Conservation (phyloP, 2,113 vertebrate genomes). For the Nansenia antarctica region DNA sequence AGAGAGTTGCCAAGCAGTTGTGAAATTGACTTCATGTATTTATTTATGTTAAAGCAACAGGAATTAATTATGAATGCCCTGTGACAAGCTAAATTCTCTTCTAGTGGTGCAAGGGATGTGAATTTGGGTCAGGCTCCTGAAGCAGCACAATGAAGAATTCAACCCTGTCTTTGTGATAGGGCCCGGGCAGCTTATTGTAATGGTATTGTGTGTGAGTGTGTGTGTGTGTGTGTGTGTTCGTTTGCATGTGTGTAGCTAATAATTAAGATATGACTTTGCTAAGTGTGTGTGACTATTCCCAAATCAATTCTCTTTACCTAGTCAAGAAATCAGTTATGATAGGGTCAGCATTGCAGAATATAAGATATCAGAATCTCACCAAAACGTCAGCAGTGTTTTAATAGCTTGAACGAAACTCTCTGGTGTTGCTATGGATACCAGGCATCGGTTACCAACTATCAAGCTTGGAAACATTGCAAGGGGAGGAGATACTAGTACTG, state of each 20-base stretch:
- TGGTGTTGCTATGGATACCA: slow-evolving; percentile 66
- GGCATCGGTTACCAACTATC: slow-evolving; percentile 51
- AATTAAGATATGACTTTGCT: slow-evolving; percentile 2
- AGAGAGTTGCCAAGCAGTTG: slow-evolving; percentile 68
- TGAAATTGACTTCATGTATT: slow-evolving; percentile 71
- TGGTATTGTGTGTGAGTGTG: slow-evolving; percentile 13
- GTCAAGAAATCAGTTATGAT: slow-evolving; percentile 61
- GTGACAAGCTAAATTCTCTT: slow-evolving; percentile 62
- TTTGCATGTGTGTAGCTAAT: slow-evolving; percentile 9
- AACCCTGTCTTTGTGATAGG: slow-evolving; percentile 36
- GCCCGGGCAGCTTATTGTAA: slow-evolving; percentile 10
- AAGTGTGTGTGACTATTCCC: slow-evolving; percentile 15
- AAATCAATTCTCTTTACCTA: slow-evolving; percentile 43
- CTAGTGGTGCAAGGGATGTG: slow-evolving; percentile 40
- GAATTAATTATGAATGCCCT: slow-evolving; percentile 69
- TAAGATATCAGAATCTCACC: slow-evolving; percentile 56
- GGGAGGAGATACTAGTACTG: slow-evolving; percentile 27
- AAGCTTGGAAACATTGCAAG: slow-evolving; percentile 46
- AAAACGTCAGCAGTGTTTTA: slow-evolving; percentile 43
- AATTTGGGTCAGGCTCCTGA: slow-evolving; percentile 67
- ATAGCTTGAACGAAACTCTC: slow-evolving; percentile 49
- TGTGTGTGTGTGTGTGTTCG: slow-evolving; percentile 3
- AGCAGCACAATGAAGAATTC: slow-evolving; percentile 40
- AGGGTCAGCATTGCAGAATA: slow-evolving; percentile 48
- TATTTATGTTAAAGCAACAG: slow-evolving; percentile 74